Evolutionary conservation across 2,888 invertebrate genomes (phyloP).

Genomic region (Rugalucina vietnamica): DNA sequence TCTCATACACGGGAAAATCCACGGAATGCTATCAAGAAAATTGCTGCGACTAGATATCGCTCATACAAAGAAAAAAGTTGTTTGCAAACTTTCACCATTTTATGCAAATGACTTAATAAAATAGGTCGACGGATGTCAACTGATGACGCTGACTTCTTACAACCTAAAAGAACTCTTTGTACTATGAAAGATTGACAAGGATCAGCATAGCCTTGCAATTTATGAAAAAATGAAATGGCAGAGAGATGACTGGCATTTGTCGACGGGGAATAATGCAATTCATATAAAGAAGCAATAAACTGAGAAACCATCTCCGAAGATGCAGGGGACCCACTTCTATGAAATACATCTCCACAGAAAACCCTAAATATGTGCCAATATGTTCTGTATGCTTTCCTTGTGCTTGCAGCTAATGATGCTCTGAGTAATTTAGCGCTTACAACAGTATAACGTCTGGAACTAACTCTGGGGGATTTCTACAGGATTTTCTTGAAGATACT

Average conservation of each 20-base stretch:
- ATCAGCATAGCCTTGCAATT: background rate
- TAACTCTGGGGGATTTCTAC: slow-evolving; percentile 20
- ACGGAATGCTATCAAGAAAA: slow-evolving; percentile 5
- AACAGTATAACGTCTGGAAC: slow-evolving; percentile 3
- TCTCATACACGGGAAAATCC: no score
- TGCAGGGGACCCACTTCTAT: background rate
- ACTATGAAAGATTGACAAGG: background rate
- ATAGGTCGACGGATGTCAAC: background rate
- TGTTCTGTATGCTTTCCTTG: background rate
- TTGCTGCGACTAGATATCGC: background rate
- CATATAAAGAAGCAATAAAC: background rate
- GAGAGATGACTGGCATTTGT: background rate
- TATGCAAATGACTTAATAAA: background rate
- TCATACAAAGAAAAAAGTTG: background rate
- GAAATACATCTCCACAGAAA: no score
- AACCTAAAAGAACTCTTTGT: slow-evolving; percentile 15
- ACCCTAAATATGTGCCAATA: background rate
- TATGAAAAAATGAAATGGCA: background rate
- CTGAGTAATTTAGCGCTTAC: background rate
- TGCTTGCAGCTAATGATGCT: slow-evolving; percentile 4
- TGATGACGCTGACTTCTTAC: slow-evolving; percentile 7
- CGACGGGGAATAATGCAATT: background rate
- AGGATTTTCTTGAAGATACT: slow-evolving; percentile 25
- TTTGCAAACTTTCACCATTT: background rate
- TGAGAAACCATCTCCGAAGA: background rate